Conservation (phyloP, 1,140 invertebrate species). For the Acromyrmex echinatior region DNA sequence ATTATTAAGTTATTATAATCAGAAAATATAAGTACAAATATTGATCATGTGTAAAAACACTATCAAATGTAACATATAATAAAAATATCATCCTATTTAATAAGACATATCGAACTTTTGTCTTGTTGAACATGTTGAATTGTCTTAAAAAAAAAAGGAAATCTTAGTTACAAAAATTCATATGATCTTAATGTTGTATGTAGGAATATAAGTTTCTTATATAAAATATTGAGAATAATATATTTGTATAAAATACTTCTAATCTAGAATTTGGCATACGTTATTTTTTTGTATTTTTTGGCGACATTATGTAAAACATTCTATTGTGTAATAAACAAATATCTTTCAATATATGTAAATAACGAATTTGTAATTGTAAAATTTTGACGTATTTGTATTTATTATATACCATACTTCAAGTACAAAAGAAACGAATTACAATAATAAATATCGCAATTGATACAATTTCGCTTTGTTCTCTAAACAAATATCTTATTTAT, state of each 20-base stretch:
- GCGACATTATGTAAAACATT: not conserved
- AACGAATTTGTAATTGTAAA: conserved; percentile 51
- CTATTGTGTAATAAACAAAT: conserved; percentile 22
- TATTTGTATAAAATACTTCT: conserved; percentile 19
- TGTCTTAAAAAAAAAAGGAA: not conserved
- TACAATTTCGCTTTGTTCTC: not conserved
- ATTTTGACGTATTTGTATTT: conserved; percentile 36
- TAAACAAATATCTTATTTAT: not conserved
- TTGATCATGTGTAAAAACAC: conserved; percentile 4
- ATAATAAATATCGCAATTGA: conserved; percentile 32
- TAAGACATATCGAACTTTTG: not conserved
- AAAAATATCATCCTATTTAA: not conserved
- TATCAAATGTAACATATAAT: too few species aligned
- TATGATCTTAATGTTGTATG: not conserved
- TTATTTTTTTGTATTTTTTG: not conserved
- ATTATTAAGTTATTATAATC: not conserved
- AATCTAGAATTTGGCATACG: not conserved
- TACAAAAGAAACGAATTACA: conserved; percentile 42
- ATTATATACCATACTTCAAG: not conserved
- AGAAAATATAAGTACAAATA: conserved; percentile 3
- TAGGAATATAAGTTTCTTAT: not conserved
- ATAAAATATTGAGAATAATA: conserved; percentile 17
- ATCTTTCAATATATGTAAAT: conserved; percentile 25
- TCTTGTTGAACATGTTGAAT: too few species aligned
- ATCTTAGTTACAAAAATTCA: not conserved